phyloP scores from a whole-genome alignment of 2,797 vertebrate genomes.

The Rhincodon typus region DNA sequence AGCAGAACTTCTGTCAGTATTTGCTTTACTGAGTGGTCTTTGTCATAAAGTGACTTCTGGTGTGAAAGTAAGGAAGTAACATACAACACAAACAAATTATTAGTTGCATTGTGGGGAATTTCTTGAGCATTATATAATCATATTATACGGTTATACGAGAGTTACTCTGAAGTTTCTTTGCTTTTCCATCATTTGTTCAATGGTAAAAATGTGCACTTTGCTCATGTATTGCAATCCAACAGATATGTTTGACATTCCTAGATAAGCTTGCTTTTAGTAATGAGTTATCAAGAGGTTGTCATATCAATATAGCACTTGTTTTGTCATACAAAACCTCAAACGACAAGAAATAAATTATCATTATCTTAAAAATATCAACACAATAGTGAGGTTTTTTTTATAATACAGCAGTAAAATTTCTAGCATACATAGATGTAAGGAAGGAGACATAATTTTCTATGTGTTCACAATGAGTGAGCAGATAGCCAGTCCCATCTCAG shows the following conservation, averaged over 20 bases:
- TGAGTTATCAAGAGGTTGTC: conserved; percentile 71
- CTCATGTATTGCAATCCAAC: conserved; percentile 55
- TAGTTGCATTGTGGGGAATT: not conserved
- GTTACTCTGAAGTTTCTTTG: not conserved
- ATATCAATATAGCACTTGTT: not conserved
- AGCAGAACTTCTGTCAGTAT: not conserved
- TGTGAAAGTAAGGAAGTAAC: not conserved
- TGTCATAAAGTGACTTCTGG: not conserved
- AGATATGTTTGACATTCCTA: conserved; percentile 80
- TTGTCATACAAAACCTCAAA: not conserved
- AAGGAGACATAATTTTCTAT: not conserved
- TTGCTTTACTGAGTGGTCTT: not conserved
- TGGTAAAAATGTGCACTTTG: not conserved
- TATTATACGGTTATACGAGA: not conserved
- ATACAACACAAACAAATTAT: not conserved
- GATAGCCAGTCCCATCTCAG: not conserved
- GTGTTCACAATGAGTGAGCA: not conserved
- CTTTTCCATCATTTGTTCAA: not conserved
- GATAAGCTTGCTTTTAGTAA: conserved; percentile 74
- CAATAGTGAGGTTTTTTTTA: not conserved
- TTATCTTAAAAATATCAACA: not conserved
- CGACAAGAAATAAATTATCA: not conserved
- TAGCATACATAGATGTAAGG: not conserved
- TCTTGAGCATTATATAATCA: not conserved
- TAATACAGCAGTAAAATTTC: not conserved